phyloP scores from a whole-genome alignment of 2,797 vertebrate genomes.

The Sebastes vulpes region DNA sequence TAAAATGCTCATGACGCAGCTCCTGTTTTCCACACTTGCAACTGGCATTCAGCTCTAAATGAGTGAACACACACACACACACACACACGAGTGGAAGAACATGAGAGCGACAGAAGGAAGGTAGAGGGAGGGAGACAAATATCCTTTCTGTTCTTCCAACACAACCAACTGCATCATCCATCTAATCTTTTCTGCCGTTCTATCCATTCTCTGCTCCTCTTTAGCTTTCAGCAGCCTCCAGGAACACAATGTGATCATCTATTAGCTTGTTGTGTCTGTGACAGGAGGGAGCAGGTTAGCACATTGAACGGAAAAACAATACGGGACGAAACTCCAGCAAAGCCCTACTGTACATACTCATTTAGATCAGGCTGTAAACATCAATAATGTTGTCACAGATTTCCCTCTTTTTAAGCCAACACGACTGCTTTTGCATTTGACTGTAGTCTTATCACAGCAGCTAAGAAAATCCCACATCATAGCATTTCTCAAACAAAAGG shows the following conservation, averaged over 20 bases:
- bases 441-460: slow-evolving; percentile 34
- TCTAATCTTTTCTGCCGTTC: slow-evolving; percentile 40
- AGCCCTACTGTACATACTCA: slow-evolving; percentile 16
- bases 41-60: slow-evolving; percentile 24
- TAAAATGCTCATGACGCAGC: slow-evolving; percentile 58
- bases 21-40: slow-evolving; percentile 50
- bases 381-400: slow-evolving; percentile 34
- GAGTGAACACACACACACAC: neutral
- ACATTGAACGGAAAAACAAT: neutral
- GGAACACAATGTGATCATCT: slow-evolving; percentile 40
- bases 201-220: slow-evolving; percentile 37
- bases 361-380: slow-evolving; percentile 39
- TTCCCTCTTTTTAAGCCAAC: slow-evolving; percentile 17
- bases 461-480: slow-evolving; percentile 44
- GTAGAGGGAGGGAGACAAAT: slow-evolving; percentile 29
- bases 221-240: slow-evolving; percentile 39
- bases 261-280: slow-evolving; percentile 43
- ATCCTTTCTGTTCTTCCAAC: slow-evolving; percentile 37
- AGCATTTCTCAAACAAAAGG: slow-evolving; percentile 46
- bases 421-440: slow-evolving; percentile 27
- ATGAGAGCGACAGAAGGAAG: slow-evolving; percentile 12
- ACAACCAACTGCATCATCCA: slow-evolving; percentile 51
- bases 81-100: slow-evolving; percentile 1
- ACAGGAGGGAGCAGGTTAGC: slow-evolving; percentile 28
- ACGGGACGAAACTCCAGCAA: slow-evolving; percentile 6